Evolutionary conservation across 2,888 invertebrate species (phyloP).

Genomic region (Syrphus vitripennis): DNA sequence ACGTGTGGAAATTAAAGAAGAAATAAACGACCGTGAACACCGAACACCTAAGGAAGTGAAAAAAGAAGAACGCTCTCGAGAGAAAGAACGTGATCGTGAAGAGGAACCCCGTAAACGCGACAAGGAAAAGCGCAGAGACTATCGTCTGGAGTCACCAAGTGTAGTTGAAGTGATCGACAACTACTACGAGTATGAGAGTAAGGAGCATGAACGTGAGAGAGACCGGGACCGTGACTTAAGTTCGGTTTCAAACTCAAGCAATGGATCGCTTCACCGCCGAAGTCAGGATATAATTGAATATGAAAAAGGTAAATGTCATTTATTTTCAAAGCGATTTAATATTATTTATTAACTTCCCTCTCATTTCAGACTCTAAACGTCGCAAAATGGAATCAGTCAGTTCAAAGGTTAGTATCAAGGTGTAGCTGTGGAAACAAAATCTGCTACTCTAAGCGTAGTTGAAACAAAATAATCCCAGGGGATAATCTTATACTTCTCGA

Average conservation of each 20-base stretch:
- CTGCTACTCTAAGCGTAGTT: slow-evolving; percentile 43
- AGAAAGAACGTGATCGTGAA: slow-evolving; percentile 73
- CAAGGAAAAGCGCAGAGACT: slow-evolving; percentile 78
- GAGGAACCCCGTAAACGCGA: slow-evolving; percentile 74
- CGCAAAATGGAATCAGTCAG: slow-evolving; percentile 90
- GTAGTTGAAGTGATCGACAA: slow-evolving; percentile 69
- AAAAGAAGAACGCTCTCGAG: slow-evolving; percentile 77
- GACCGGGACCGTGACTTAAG: slow-evolving; percentile 85
- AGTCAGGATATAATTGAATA: slow-evolving; percentile 83
- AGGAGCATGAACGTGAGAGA: slow-evolving; percentile 84
- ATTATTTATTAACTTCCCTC: background rate
- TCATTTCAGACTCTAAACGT: slow-evolving; percentile 86
- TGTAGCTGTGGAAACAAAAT: slow-evolving; percentile 76
- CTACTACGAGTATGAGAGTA: slow-evolving; percentile 80
- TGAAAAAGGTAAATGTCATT: slow-evolving; percentile 83
- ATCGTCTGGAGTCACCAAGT: slow-evolving; percentile 75
- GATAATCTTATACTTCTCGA: slow-evolving; percentile 50
- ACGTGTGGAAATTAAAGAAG: slow-evolving; percentile 74
- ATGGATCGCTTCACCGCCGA: slow-evolving; percentile 82
- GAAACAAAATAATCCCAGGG: slow-evolving; percentile 32
- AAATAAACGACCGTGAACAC: slow-evolving; percentile 74
- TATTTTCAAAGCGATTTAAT: background rate
- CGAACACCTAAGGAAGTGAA: slow-evolving; percentile 77
- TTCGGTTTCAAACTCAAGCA: slow-evolving; percentile 83
- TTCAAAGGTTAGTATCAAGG: slow-evolving; percentile 92